Evolutionary conservation across 2,797 vertebrate species (phyloP).

Genomic region (Acomys russatus): DNA sequence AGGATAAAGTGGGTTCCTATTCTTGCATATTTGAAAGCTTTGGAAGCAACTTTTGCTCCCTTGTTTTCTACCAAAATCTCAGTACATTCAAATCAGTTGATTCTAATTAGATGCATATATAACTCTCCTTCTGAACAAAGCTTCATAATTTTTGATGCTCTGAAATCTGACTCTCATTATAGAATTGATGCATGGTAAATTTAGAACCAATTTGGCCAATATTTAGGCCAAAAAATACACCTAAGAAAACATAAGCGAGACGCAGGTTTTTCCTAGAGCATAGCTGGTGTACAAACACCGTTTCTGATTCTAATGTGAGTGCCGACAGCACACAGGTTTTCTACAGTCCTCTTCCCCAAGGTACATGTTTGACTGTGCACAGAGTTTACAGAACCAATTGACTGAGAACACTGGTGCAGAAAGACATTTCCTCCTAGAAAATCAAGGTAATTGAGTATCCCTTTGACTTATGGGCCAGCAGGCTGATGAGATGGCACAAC

Average conservation of each 20-base stretch:
- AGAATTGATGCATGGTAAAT: neutral
- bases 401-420: neutral
- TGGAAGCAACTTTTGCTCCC: neutral
- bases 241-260: neutral
- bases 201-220: too few relatives aligned
- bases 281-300: neutral
- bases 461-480: neutral
- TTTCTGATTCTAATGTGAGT: constrained; percentile 47
- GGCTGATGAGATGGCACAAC: neutral
- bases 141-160: constrained; percentile 43
- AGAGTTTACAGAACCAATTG: neutral
- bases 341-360: neutral
- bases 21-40: constrained; percentile 35
- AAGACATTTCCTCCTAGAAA: constrained; percentile 24
- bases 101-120: constrained; percentile 12
- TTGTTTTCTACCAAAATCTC: constrained; percentile 23
- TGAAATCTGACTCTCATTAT: constrained; percentile 13
- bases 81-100: neutral
- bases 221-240: constrained; percentile 35
- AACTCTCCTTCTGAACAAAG: constrained; percentile 30
- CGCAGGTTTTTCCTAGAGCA: neutral
- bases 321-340: neutral
- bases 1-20: constrained; percentile 16
- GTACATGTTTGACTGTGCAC: neutral
- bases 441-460: neutral